Conservation (phyloP, 2,888 invertebrate genomes). For the Lasioglossum malachurum region DNA sequence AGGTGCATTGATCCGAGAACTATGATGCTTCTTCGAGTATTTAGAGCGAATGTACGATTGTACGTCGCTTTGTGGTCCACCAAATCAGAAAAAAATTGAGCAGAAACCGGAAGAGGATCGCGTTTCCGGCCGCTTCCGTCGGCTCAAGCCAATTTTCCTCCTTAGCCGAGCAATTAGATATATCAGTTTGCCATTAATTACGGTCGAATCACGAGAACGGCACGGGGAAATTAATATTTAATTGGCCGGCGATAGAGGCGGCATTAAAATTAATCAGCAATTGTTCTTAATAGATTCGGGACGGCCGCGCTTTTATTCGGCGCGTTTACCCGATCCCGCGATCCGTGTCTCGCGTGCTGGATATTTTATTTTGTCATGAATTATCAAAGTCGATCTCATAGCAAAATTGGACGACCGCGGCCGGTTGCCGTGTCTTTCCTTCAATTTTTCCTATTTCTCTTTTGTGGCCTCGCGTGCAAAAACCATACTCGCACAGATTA, state of each 20-base stretch:
- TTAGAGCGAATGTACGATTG: no score
- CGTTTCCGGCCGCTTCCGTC: neutral
- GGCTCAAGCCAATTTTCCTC: neutral
- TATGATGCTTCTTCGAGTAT: neutral
- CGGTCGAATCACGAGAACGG: conserved; percentile 14
- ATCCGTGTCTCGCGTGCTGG: conserved; percentile 22
- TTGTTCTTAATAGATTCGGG: conserved; percentile 24
- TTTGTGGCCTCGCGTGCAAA: conserved; percentile 40
- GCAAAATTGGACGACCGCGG: conserved; percentile 9
- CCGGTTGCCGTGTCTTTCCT: neutral
- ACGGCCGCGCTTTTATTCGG: neutral
- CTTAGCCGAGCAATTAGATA: conserved; percentile 24
- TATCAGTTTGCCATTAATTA: conserved; percentile 50
- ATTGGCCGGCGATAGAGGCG: conserved; percentile 4
- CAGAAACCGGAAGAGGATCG: neutral
- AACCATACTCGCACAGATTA: conserved; percentile 26
- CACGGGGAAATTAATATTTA: conserved; percentile 19
- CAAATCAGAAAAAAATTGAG: neutral
- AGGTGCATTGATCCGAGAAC: conserved; percentile 53
- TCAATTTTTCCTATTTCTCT: neutral
- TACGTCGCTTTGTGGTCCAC: neutral
- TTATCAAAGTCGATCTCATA: conserved; percentile 9
- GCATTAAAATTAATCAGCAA: conserved; percentile 52
- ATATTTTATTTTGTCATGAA: conserved; percentile 33
- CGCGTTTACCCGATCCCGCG: conserved; percentile 19